phyloP scores from a whole-genome alignment of 2,888 invertebrate species.

The Galerucella nymphaeae region DNA sequence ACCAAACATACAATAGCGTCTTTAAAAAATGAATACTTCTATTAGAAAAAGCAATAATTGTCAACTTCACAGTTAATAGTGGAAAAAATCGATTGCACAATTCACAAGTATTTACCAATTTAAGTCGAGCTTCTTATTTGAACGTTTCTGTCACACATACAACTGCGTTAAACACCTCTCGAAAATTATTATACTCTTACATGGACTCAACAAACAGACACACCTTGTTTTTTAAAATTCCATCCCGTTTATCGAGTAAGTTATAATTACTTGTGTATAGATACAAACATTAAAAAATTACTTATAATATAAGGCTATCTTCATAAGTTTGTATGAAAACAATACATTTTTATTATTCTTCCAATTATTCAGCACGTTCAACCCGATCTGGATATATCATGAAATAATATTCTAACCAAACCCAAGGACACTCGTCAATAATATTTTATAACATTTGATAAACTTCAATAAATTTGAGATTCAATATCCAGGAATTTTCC shows the following conservation, averaged over 20 bases:
- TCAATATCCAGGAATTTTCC: no score
- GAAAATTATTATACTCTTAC: background rate
- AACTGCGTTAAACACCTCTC: background rate
- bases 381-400: background rate
- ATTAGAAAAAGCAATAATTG: no score
- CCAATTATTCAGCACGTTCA: background rate
- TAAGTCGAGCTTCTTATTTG: background rate
- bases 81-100: no score
- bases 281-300: conserved; percentile 1
- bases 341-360: background rate
- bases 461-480: no score
- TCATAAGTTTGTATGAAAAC: background rate
- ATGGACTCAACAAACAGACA: conserved; percentile 44
- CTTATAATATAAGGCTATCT: background rate
- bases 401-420: no score
- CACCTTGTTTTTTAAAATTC: conserved; percentile 45
- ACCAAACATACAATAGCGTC: no score
- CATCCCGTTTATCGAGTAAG: conserved; percentile 38
- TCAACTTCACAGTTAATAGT: no score
- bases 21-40: no score
- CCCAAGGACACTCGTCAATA: no score
- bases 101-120: no score
- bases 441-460: no score
- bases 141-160: background rate
- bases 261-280: conserved; percentile 34